Percentiles rank a stretch among this genome's conserved stretches.
Conservation (phyloP, 2,888 invertebrate genomes). For the Drosophila meridiana region DNA sequence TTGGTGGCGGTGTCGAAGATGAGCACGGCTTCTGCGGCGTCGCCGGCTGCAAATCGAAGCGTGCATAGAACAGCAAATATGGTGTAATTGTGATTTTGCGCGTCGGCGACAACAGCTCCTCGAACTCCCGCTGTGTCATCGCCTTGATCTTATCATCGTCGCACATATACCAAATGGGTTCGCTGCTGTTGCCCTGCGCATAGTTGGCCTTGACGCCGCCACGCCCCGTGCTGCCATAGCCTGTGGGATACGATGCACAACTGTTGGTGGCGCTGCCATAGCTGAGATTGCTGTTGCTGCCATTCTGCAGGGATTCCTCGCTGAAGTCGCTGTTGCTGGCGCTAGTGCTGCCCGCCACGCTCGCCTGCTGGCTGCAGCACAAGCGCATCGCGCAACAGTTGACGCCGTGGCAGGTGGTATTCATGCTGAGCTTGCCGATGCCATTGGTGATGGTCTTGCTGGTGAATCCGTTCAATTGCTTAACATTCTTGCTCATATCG, state of each 20-base stretch:
- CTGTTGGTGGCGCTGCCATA: conserved; percentile 52
- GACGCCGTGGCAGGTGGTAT: conserved; percentile 86
- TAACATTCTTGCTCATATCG: conserved; percentile 85
- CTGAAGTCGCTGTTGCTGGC: conserved; percentile 79
- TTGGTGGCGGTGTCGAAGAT: conserved; percentile 60
- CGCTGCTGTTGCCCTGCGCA: conserved; percentile 59
- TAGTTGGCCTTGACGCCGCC: conserved; percentile 71
- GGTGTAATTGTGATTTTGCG: conserved; percentile 93
- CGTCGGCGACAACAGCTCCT: conserved; percentile 90
- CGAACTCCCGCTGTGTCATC: conserved; percentile 91
- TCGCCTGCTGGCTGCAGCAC: conserved; percentile 67
- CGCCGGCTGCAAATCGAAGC: conserved; percentile 85
- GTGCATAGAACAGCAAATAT: conserved; percentile 93
- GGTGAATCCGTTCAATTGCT: conserved; percentile 83
- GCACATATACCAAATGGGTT: conserved; percentile 92
- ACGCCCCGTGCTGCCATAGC: conserved; percentile 83
- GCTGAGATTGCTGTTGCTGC: conserved; percentile 73
- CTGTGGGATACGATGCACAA: conserved; percentile 67
- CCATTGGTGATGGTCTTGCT: conserved; percentile 84
- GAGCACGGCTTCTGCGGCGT: conserved; percentile 57
- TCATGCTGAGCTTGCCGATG: conserved; percentile 84
- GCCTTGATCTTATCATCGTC: conserved; percentile 94
- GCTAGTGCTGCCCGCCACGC: conserved; percentile 58
- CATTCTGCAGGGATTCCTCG: conserved; percentile 80
- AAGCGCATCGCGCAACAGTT: conserved; percentile 87